Evolutionary conservation across 2,113 vertebrate species (phyloP), one percentile per base, ranked within the genome.

Genomic region (Protomyctophum bolini): DNA sequence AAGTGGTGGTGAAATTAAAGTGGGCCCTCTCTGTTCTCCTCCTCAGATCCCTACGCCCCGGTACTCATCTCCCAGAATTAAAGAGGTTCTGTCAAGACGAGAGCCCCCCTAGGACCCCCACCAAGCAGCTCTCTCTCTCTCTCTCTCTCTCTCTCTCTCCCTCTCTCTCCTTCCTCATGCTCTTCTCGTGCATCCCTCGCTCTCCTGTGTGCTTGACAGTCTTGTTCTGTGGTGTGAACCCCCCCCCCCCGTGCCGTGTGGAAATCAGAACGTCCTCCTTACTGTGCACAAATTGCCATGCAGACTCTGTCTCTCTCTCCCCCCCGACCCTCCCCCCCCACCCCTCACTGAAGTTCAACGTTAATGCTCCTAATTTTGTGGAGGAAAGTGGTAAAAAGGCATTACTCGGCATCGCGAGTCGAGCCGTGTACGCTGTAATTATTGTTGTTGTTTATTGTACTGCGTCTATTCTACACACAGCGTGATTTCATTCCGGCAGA

Each of bases 1-100:
- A 90, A 90, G 86, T 80, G 63, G 74, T 83, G 78, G 68, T 85
- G 74, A 75, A 87, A 83, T 91, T 84, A 75, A 86, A 88, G 78
- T 87, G 59, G 48, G 76, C 71, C 70, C 71, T 47, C 58, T 75
- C 48, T 82, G 71, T 65, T 79, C 15, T 50, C 76, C 77, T 88
- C 75, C 82, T 73, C 84, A 84, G 77, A 78, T 82, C 75, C 51
- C 61, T 65, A 49, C 28, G 63, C 68, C 58, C 56, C 56, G 69
- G 29, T 29, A 68, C 76, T 67, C 70, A 79, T 83, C 82, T 82
- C 80, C 66, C 45, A 72, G 79, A 86, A 85, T 82, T 84, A 85
- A 73, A 84, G 82, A 77, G 67, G 48, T 73, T 83, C 71, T 84
- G 77, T 80, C 80, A 75, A 75, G 76, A 79, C 21, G 46, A 80